phyloP scores from a whole-genome alignment of 2,888 invertebrate species.

The Netelia virgata region DNA sequence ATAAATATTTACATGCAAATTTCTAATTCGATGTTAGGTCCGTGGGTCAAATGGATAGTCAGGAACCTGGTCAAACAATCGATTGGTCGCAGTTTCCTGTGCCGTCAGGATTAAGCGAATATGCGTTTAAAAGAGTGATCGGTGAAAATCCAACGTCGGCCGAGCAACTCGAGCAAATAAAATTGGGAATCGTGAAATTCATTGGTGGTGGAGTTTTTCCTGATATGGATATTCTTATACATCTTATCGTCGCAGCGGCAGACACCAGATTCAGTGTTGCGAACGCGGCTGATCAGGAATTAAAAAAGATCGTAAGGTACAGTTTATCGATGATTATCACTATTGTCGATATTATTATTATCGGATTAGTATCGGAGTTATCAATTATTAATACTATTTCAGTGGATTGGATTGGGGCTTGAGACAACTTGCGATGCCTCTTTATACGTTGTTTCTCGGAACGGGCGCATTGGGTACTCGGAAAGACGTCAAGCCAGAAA shows the following conservation, averaged over 20 bases:
- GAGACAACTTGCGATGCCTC: conserved; percentile 89
- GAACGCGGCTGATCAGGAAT: conserved; percentile 93
- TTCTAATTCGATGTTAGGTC: conserved; percentile 83
- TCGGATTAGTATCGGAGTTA: neutral
- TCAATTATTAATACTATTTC: conserved; percentile 28
- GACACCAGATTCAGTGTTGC: conserved; percentile 96
- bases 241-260: conserved; percentile 94
- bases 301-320: conserved; percentile 92
- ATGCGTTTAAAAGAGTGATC: conserved; percentile 91
- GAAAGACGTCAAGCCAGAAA: conserved; percentile 87
- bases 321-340: conserved; percentile 50
- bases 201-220: conserved; percentile 92
- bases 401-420: conserved; percentile 93
- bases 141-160: conserved; percentile 90
- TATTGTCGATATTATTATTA: conserved; percentile 20
- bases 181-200: conserved; percentile 93
- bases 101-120: conserved; percentile 92
- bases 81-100: conserved; percentile 85
- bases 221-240: conserved; percentile 90
- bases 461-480: conserved; percentile 86
- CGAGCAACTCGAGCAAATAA: conserved; percentile 92
- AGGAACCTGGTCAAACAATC: conserved; percentile 84
- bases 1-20: neutral
- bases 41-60: conserved; percentile 82
- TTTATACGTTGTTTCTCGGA: conserved; percentile 93